Conservation (phyloP, 1,140 invertebrate species). For the Dreissena polymorpha region DNA sequence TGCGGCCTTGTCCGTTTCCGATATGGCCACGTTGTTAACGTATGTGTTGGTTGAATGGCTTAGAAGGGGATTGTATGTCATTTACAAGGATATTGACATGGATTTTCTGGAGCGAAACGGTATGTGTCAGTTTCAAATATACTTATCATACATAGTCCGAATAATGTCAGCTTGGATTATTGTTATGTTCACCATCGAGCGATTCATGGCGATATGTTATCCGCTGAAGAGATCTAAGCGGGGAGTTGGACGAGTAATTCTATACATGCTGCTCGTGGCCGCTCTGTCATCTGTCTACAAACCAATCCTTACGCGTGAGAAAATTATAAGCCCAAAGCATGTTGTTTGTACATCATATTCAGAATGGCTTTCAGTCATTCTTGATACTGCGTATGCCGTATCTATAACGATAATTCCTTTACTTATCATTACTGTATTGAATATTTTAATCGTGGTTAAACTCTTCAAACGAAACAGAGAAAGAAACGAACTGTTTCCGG, state of each 20-base stretch:
- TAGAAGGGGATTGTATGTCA: too few relatives aligned
- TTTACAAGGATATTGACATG: too few relatives aligned
- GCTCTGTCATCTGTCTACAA: conserved; percentile 62
- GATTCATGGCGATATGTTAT: conserved; percentile 70
- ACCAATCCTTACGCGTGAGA: conserved; percentile 63
- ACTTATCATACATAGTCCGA: conserved; percentile 66
- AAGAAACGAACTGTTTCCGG: conserved; percentile 35
- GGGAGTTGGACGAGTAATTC: conserved; percentile 57
- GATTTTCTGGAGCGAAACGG: conserved; percentile 61
- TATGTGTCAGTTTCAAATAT: conserved; percentile 67
- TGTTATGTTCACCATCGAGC: conserved; percentile 72
- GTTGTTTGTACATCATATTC: conserved; percentile 54
- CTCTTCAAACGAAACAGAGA: conserved; percentile 53
- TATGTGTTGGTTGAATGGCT: too few relatives aligned
- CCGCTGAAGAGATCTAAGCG: conserved; percentile 55
- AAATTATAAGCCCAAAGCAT: conserved; percentile 16
- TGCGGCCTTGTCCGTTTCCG: too few relatives aligned
- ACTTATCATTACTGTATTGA: conserved; percentile 62
- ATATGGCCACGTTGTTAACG: too few relatives aligned
- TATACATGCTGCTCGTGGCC: conserved; percentile 46
- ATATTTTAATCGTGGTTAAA: conserved; percentile 64
- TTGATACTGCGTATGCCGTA: conserved; percentile 62
- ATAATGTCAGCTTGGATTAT: conserved; percentile 73
- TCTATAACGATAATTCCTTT: conserved; percentile 65
- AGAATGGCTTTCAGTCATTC: conserved; percentile 42